These are phyloP conservation scores for Cinclus cinclus DNA, from an alignment of 2,113 vertebrate species.

Conservation along the genomic window DNA sequence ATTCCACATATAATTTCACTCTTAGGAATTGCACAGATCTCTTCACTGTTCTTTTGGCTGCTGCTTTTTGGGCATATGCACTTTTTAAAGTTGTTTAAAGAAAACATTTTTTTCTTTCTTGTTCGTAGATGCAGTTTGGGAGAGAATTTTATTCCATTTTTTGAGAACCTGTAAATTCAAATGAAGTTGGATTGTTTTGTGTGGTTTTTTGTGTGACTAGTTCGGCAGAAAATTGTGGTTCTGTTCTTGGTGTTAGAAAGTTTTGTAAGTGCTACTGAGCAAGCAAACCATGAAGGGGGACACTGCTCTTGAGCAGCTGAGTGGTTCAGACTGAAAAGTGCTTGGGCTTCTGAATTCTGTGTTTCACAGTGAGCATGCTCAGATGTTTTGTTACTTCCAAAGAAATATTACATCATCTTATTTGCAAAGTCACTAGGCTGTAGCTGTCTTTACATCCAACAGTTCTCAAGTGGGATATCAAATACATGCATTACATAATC, in stretches of 20 bases:
- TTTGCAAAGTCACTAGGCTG: slow-evolving; percentile 27
- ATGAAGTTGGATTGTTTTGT: background rate
- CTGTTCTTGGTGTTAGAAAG: background rate
- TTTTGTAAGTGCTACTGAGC: background rate
- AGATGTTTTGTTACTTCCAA: background rate
- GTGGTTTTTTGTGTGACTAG: background rate
- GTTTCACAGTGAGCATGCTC: background rate
- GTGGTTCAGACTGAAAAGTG: background rate
- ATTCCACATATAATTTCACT: background rate
- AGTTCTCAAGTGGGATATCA: slow-evolving; percentile 44
- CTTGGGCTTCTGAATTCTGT: background rate
- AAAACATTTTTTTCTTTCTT: background rate
- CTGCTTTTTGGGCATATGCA: background rate
- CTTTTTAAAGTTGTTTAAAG: background rate
- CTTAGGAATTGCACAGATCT: background rate
- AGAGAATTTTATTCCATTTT: background rate
- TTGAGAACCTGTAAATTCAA: background rate
- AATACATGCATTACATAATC: slow-evolving; percentile 48
- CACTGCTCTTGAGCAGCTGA: accelerated
- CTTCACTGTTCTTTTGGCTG: background rate
- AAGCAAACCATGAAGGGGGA: background rate
- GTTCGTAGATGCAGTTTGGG: background rate
- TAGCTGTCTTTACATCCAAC: slow-evolving; percentile 18
- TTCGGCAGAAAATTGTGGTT: background rate
- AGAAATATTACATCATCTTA: slow-evolving; percentile 21